phyloP scores from a whole-genome alignment of 2,797 vertebrate species.

The Psittacula derbiana region DNA sequence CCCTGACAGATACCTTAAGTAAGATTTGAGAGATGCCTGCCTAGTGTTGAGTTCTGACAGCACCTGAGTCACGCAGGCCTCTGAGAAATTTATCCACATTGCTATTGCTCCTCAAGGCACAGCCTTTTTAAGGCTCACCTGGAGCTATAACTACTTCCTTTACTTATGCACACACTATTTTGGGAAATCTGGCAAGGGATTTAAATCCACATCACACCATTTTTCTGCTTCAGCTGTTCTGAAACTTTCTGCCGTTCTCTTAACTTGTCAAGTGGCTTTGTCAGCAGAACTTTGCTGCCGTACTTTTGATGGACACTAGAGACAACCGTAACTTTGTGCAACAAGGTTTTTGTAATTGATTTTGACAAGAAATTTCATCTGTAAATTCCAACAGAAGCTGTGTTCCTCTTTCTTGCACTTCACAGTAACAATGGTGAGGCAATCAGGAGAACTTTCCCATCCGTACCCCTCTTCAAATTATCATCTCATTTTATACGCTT shows the following conservation, averaged over 20 bases:
- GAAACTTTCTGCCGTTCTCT: constrained; percentile 5
- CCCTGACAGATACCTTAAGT: not conserved
- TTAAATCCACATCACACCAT: not conserved
- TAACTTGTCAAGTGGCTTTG: not conserved
- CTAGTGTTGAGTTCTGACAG: not conserved
- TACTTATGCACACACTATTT: not conserved
- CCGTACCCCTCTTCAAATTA: not conserved
- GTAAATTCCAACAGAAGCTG: not conserved
- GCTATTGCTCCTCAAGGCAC: not conserved
- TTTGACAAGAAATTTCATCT: not conserved
- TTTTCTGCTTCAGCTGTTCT: constrained; percentile 38
- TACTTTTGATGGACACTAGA: constrained; percentile 25
- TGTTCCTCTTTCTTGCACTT: not conserved
- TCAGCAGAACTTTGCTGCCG: constrained; percentile 10
- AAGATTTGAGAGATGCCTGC: not conserved
- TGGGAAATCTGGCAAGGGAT: constrained; percentile 8
- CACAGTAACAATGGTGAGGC: fast-evolving
- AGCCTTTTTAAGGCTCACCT: not conserved
- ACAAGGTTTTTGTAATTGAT: not conserved
- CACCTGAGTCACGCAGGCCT: not conserved
- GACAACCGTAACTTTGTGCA: not conserved
- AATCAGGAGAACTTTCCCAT: not conserved
- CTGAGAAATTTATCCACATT: not conserved
- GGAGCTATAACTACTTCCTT: not conserved
- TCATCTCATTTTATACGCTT: not conserved